Percentiles rank a stretch among this genome's conserved stretches.
These are phyloP conservation scores for Bombus huntii DNA, from an alignment of 1,140 invertebrate species.

Conservation along the genomic window DNA sequence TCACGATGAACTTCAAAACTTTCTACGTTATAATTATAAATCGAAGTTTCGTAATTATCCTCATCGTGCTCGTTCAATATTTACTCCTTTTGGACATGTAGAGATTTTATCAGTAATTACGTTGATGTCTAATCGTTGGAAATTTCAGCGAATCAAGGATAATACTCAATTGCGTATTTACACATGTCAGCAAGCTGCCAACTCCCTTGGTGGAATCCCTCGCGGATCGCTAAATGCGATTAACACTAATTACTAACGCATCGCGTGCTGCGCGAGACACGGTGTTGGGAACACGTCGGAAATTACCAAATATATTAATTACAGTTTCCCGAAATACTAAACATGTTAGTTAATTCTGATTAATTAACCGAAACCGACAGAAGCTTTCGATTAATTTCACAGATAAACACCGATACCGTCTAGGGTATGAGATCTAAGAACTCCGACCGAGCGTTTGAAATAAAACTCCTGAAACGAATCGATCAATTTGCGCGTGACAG, in stretches of 20 bases:
- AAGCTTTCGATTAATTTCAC: not conserved
- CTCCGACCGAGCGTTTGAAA: not conserved
- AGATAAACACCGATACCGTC: not conserved
- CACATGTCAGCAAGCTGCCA: too few species aligned
- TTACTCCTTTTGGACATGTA: not conserved
- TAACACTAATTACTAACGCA: not conserved
- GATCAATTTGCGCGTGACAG: not conserved
- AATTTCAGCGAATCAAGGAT: not conserved
- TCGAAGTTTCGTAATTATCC: not conserved
- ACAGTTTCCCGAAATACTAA: not conserved
- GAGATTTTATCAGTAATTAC: not conserved
- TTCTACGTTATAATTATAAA: constrained; percentile 12
- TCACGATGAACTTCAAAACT: not conserved
- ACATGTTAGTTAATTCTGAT: not conserved
- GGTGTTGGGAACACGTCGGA: too few species aligned
- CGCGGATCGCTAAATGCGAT: too few species aligned
- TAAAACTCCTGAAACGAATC: not conserved
- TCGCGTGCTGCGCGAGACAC: too few species aligned
- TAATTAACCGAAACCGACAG: not conserved
- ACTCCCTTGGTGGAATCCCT: not conserved
- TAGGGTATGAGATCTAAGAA: not conserved
- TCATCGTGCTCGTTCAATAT: not conserved
- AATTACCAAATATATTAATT: not conserved
- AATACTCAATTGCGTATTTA: not conserved
- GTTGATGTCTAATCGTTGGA: not conserved